Percentiles rank a stretch among this genome's conserved stretches.
phyloP scores from a whole-genome alignment of 2,113 vertebrate genomes.

The Pipra filicauda region DNA sequence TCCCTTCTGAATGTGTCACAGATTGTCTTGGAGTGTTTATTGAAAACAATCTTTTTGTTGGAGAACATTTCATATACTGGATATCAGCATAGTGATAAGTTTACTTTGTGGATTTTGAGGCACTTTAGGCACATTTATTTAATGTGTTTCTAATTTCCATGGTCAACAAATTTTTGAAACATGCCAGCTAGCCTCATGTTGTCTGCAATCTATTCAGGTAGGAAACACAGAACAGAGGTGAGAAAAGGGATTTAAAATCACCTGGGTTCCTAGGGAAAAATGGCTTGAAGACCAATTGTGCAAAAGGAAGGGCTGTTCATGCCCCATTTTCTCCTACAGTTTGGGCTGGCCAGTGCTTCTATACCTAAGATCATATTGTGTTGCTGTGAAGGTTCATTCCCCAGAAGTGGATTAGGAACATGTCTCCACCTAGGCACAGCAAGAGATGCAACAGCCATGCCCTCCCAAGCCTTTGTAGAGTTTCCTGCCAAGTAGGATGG shows the following conservation, averaged over 20 bases:
- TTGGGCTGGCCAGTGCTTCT: not conserved
- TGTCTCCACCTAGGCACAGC: fast-evolving
- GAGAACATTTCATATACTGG: not conserved
- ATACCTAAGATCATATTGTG: not conserved
- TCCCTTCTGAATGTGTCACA: not conserved
- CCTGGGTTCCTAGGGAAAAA: not conserved
- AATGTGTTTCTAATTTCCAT: not conserved
- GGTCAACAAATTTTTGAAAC: not conserved
- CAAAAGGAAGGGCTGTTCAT: not conserved
- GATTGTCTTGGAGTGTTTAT: not conserved
- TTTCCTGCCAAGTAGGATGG: not conserved
- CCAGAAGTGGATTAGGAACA: not conserved
- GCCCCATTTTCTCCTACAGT: not conserved
- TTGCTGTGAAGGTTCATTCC: not conserved
- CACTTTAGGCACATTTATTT: not conserved
- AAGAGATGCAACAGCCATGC: not conserved
- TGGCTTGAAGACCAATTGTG: not conserved
- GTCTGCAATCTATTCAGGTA: not conserved
- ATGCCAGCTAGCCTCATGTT: fast-evolving
- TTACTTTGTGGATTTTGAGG: not conserved
- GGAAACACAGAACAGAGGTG: not conserved
- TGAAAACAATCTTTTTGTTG: not conserved
- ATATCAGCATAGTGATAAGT: not conserved
- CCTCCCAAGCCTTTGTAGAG: not conserved
- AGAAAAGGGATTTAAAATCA: not conserved